Evolutionary conservation across 2,113 vertebrate species (phyloP), one percentile per base, ranked within the genome.

Genomic region (Agapornis roseicollis): DNA sequence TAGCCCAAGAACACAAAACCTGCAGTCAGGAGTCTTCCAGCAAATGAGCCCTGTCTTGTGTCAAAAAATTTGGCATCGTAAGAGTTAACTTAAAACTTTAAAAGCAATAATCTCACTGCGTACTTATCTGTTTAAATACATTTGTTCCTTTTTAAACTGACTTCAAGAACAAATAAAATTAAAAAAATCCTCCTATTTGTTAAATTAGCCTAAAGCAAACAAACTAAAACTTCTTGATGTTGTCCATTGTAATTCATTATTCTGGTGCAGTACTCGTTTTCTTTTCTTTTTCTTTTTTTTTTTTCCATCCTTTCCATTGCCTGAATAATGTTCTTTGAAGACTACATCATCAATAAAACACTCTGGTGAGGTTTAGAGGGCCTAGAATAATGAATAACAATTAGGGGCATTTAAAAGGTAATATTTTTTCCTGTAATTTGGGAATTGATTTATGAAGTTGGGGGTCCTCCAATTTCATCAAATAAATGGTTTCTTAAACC

Each of bases 321-420:
- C 90, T 96, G 95, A 97, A 95, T 92, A 96, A 97, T 97, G 94
- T 96, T 96, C 88, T 96, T 96, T 96, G 95, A 97, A 96, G 94
- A 81, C 94, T 90, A 66, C 88, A 85, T 97, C 96, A 98, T 98
- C 97, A 97, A 97, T 97, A 97, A 97, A 97, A 91, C 53, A 69
- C 91, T 95, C 95, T 95, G 81, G 86, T 96, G 92, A 97, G 71
- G 89, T 97, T 97, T 97, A 96, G 91, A 94, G 93, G 85, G 65
- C 90, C 91, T 94, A 91, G 97, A 97, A 96, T 97, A 98, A 98
- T 97, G 97, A 98, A 97, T 97, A 98, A 98, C 96, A 98, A 98
- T 98, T 97, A 98, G 91, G 86, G 46, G 69, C 90, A 96, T 98
- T 98, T 97, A 98, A 98, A 98, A 98, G 93, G 96, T 96, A 96